Conservation (phyloP, 2,888 invertebrate species). For the Altica lythri region DNA sequence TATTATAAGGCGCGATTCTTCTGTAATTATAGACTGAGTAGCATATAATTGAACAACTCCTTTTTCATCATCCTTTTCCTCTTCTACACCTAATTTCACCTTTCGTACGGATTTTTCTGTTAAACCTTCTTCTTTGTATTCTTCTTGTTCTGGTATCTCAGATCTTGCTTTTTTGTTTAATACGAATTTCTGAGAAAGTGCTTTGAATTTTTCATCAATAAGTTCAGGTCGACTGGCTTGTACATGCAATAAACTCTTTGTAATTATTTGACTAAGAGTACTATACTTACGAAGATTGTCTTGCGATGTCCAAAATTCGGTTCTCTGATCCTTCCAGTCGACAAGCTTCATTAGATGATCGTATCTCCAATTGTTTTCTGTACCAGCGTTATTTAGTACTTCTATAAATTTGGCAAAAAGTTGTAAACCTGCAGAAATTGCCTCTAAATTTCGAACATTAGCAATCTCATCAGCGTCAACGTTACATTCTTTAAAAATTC, state of each 20-base stretch:
- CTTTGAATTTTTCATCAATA: background rate
- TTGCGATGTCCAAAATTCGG: constrained; percentile 38
- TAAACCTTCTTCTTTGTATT: background rate
- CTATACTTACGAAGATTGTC: background rate
- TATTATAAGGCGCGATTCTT: background rate
- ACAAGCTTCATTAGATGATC: constrained; percentile 41
- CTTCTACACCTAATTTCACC: background rate
- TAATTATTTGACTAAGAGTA: constrained; percentile 3
- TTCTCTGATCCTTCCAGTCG: constrained; percentile 49
- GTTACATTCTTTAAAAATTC: constrained; percentile 45
- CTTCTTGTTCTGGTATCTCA: background rate
- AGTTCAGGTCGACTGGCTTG: background rate
- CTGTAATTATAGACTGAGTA: background rate
- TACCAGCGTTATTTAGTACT: constrained; percentile 36
- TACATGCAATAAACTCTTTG: constrained; percentile 5
- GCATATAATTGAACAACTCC: background rate
- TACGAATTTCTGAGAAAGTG: background rate
- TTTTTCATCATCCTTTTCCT: background rate
- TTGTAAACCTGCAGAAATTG: constrained; percentile 50
- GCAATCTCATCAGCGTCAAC: constrained; percentile 38
- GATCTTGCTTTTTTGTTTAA: background rate
- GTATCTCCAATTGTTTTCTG: constrained; percentile 12
- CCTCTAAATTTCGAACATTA: constrained; percentile 49
- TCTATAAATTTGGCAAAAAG: constrained; percentile 45
- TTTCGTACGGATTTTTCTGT: background rate